These are phyloP conservation scores for Leucophenga varia DNA, from an alignment of 1,140 invertebrate genomes.

Conservation along the genomic window DNA sequence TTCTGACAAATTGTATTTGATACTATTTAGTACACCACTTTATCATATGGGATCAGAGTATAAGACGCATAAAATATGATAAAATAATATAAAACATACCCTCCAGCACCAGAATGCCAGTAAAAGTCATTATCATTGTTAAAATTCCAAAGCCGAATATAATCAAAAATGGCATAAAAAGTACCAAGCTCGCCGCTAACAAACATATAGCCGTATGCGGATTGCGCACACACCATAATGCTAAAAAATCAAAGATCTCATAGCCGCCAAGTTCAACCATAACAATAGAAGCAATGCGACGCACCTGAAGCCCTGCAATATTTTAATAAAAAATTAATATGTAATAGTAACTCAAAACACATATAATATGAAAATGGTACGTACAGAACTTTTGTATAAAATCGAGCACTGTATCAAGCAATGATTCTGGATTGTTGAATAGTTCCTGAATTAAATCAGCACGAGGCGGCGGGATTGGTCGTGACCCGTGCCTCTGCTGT, in stretches of 20 bases:
- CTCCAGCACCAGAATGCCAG: conserved; percentile 46
- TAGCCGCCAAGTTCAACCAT: conserved; percentile 42
- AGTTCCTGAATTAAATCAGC: no score
- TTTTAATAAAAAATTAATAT: not conserved
- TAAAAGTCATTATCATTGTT: conserved; percentile 45
- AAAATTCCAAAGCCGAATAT: conserved; percentile 42
- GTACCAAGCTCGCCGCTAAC: conserved; percentile 29
- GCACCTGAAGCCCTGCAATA: conserved; percentile 25
- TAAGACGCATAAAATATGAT: no score
- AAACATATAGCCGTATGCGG: conserved; percentile 40
- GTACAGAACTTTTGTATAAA: no score
- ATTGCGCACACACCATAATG: conserved; percentile 34
- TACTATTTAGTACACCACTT: no score
- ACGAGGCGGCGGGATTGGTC: no score
- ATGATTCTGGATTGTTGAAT: no score
- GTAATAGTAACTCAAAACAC: no score
- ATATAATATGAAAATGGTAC: no score
- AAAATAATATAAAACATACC: conserved; percentile 20
- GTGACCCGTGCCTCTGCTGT: no score
- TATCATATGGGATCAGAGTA: no score
- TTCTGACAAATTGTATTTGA: no score
- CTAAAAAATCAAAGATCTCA: conserved; percentile 30
- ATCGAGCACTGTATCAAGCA: no score
- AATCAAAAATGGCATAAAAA: conserved; percentile 38
- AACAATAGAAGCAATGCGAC: conserved; percentile 12